Conservation (phyloP, 1,140 invertebrate genomes). For the Plectrocnemia conspersa region DNA sequence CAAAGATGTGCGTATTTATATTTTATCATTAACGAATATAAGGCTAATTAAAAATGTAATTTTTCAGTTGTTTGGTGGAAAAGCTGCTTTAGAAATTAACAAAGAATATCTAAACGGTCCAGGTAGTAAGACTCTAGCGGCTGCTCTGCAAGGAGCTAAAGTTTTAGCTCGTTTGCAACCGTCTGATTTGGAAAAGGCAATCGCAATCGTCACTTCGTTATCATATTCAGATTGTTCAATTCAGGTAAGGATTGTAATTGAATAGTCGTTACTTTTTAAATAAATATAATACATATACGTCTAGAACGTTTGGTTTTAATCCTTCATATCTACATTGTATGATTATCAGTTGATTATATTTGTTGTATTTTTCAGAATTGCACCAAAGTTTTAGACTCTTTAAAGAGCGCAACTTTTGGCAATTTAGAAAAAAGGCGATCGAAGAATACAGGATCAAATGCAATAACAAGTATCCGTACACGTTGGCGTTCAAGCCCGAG, state of each 20-base stretch:
- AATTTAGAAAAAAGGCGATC: slow-evolving; percentile 58
- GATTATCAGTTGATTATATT: too few relatives aligned
- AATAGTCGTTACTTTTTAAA: too few relatives aligned
- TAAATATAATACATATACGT: neutral
- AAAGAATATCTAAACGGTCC: slow-evolving; percentile 59
- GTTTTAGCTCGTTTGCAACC: slow-evolving; percentile 66
- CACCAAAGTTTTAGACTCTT: slow-evolving; percentile 68
- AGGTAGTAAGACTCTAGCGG: slow-evolving; percentile 60
- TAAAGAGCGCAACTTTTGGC: slow-evolving; percentile 75
- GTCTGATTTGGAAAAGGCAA: slow-evolving; percentile 55
- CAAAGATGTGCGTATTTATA: slow-evolving; percentile 49
- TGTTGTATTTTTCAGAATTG: slow-evolving; percentile 59
- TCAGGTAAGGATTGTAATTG: slow-evolving; percentile 48
- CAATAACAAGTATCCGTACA: slow-evolving; percentile 68
- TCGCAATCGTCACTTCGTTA: slow-evolving; percentile 59
- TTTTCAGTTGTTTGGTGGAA: slow-evolving; percentile 40
- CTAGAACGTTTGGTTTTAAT: too few relatives aligned
- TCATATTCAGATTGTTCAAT: slow-evolving; percentile 57
- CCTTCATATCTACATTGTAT: too few relatives aligned
- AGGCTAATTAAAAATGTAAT: too few relatives aligned
- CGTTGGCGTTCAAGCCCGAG: slow-evolving; percentile 60
- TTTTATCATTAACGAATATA: slow-evolving; percentile 40
- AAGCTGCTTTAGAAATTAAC: slow-evolving; percentile 63
- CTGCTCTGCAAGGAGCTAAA: slow-evolving; percentile 66
- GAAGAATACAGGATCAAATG: slow-evolving; percentile 68